Conservation (phyloP, 2,113 vertebrate species). For the Cinclus cinclus region DNA sequence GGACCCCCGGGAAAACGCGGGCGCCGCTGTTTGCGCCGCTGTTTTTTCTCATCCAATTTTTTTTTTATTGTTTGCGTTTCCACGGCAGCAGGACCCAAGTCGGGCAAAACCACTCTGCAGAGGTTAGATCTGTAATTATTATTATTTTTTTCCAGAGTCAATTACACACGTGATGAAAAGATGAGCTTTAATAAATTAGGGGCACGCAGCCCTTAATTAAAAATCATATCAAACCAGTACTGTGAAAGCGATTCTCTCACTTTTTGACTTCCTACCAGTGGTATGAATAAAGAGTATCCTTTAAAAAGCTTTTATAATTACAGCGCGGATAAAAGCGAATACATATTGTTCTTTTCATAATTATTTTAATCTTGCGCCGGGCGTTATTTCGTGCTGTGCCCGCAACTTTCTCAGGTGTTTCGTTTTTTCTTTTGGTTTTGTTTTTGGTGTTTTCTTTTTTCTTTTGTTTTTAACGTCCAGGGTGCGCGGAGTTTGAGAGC, state of each 20-base stretch:
- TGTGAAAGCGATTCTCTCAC: slow-evolving; percentile 30
- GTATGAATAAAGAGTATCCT: slow-evolving; percentile 32
- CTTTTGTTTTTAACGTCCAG: background rate
- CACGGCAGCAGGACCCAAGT: background rate
- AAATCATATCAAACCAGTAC: slow-evolving; percentile 12
- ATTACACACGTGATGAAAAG: slow-evolving; percentile 55
- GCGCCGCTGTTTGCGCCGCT: background rate
- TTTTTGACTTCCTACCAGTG: slow-evolving; percentile 36
- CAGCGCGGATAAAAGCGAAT: background rate
- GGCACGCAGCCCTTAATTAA: slow-evolving; percentile 42
- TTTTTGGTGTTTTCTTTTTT: no score
- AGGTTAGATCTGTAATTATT: slow-evolving; percentile 7
- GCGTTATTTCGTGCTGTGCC: background rate
- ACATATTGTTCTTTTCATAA: slow-evolving; percentile 30
- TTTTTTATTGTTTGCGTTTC: background rate
- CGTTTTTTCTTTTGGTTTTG: no score
- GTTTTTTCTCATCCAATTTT: background rate
- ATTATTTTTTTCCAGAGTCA: background rate
- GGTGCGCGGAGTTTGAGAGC: background rate
- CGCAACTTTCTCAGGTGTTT: background rate
- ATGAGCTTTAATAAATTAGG: slow-evolving; percentile 57
- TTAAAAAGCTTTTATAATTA: slow-evolving; percentile 53
- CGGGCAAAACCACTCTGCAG: background rate
- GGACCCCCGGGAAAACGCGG: background rate
- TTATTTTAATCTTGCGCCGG: background rate